Base-by-base conservation (phyloP, 2,113 vertebrate species). In the Thinocorus orbignyianus region DNA sequence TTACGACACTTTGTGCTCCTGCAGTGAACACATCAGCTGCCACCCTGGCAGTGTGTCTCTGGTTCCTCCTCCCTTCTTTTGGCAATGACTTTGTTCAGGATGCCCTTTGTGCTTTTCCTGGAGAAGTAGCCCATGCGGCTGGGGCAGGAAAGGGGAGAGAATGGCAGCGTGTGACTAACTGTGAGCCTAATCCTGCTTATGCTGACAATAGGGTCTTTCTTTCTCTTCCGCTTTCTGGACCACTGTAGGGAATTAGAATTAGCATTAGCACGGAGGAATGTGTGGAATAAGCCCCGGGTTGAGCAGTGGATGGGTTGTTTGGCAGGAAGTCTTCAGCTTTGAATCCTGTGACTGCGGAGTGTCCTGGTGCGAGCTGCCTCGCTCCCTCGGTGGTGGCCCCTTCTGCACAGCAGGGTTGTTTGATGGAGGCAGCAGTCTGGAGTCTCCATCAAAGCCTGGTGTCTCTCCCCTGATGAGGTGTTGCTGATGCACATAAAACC, bases 191-290 rank as follows among this genome's bases (percentile, higher is more conserved):
- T 93, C 90, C 92, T 92, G 86, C 68, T 81, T 10, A 22, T 0
- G 1, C 39, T 61, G 76, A 96, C 94, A 96, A 91, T 80, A 31
- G 88, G 49, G 58, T 37, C 94, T 97, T 96, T 96, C 92, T 93
- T 93, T 80, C 74, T 66, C 73, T 71, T 87, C 76, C 0, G 2
- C 93, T 86, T 60, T 51, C 81, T 81, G 81, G 49, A 58, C 44
- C 71, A 13, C 61, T 71, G 81, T 42, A 20, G 77, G 51, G 92
- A 91, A 90, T 91, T 77, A 83, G 90, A 88, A 97, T 85, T 81
- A 92, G 93, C 66, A 57, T 42, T 78, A 72, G 92, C 33, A 0
- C 6, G n/a, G 93, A 88, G 91, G 76, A 93, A 94, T 81, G 89
- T 83, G 89, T 76, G 64, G 64, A 86, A 58, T 62, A 68, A 87